Percentiles rank a stretch among this genome's conserved stretches.
phyloP scores from a whole-genome alignment of 2,113 vertebrate genomes.

The Climacteris rufus region DNA sequence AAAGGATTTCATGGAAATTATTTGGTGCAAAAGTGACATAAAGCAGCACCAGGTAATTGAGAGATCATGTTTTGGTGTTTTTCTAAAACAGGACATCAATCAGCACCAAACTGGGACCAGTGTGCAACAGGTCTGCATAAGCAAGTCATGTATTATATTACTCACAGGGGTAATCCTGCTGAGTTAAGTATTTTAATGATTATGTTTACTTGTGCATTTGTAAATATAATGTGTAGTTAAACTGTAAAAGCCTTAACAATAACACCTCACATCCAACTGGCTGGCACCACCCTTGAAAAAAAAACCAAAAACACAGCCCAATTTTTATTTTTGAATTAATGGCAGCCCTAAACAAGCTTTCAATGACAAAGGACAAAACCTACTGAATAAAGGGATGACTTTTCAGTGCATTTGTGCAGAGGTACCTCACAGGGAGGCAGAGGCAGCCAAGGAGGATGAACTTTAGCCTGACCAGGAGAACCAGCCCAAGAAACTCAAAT shows the following conservation, averaged over 20 bases:
- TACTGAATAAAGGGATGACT: no score
- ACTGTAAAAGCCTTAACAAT: background rate
- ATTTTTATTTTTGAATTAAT: background rate
- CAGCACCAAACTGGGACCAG: background rate
- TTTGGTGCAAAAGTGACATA: background rate
- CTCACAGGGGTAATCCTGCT: background rate
- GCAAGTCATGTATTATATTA: background rate
- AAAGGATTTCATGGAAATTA: background rate
- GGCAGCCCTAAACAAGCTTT: background rate
- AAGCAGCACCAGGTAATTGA: background rate
- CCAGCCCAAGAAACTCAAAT: background rate
- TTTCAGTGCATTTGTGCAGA: background rate
- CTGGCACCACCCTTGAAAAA: background rate
- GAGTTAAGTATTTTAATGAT: constrained; percentile 17
- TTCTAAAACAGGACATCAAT: background rate
- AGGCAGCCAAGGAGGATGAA: background rate
- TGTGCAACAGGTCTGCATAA: background rate
- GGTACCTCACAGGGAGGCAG: background rate
- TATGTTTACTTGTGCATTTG: background rate
- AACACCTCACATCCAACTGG: background rate
- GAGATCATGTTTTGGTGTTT: background rate
- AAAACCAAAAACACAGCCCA: background rate
- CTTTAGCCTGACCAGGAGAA: background rate
- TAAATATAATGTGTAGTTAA: background rate
- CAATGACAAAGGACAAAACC: background rate